Percentiles rank a stretch among this genome's conserved stretches.
Evolutionary conservation across 1,140 invertebrate species (phyloP).

Genomic region (Monochamus saltuarius): DNA sequence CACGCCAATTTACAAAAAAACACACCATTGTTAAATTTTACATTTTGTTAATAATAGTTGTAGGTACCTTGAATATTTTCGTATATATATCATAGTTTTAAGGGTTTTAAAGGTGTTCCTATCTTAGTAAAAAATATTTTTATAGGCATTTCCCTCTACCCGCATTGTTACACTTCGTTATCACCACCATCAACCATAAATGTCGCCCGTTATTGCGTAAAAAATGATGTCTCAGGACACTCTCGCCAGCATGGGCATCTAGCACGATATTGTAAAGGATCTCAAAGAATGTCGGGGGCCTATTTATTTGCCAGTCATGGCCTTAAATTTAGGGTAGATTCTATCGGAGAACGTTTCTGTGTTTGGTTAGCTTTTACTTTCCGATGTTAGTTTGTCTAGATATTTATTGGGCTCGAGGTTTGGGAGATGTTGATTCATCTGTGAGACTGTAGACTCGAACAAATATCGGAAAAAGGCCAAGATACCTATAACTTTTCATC

Average conservation of each 20-base stretch:
- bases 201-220: slow-evolving; percentile 1
- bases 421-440: no score
- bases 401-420: neutral
- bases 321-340: slow-evolving; percentile 20
- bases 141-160: no score
- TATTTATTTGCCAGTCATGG: slow-evolving; percentile 19
- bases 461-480: no score
- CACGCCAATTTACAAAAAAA: no score
- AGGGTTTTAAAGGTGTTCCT: no score
- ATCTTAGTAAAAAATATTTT: no score
- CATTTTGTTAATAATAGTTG: no score
- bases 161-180: neutral
- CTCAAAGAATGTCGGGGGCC: slow-evolving; percentile 11
- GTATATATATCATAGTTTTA: no score
- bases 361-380: slow-evolving; percentile 6
- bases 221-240: neutral
- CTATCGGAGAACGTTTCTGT: slow-evolving; percentile 12
- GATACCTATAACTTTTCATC: no score
- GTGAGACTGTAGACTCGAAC: no score
- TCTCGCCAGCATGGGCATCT: neutral
- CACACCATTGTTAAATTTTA: no score
- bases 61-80: no score
- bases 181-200: neutral
- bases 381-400: neutral
- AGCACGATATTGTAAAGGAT: neutral